Percentiles rank a stretch among this genome's conserved stretches.
Evolutionary conservation across 2,113 vertebrate genomes (phyloP).

Genomic region (Tapirus terrestris): DNA sequence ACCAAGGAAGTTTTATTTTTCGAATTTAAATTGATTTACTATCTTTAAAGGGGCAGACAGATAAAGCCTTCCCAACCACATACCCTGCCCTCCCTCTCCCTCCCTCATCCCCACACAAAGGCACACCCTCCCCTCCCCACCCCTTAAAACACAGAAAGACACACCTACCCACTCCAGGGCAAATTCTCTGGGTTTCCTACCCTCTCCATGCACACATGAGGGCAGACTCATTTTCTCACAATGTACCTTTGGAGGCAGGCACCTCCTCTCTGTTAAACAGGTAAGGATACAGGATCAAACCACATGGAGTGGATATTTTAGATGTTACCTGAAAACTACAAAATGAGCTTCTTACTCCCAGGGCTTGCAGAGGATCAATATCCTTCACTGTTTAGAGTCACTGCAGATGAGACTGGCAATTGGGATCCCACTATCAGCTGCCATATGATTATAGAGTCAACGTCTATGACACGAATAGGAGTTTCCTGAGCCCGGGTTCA

Average conservation of each 20-base stretch:
- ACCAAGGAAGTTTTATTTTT: slow-evolving; percentile 23
- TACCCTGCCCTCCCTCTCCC: background rate
- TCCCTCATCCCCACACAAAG: slow-evolving; percentile 23
- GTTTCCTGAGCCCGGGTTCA: background rate
- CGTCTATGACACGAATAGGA: background rate
- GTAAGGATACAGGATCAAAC: slow-evolving; percentile 18
- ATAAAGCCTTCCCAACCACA: background rate
- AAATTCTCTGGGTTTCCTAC: background rate
- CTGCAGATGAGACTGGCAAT: background rate
- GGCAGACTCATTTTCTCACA: slow-evolving; percentile 37
- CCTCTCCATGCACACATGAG: background rate
- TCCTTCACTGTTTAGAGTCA: background rate
- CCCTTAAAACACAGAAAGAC: background rate
- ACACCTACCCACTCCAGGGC: background rate
- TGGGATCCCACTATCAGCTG: background rate
- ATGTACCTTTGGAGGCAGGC: background rate
- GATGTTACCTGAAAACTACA: background rate
- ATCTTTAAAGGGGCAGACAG: slow-evolving; percentile 16
- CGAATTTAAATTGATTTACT: slow-evolving; percentile 42
- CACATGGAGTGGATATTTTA: background rate
- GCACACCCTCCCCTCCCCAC: background rate
- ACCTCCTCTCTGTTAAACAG: background rate
- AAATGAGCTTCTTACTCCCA: background rate
- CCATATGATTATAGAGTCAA: background rate
- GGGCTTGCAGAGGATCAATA: background rate